These are phyloP conservation scores for Sebastes taczanowskii DNA, from an alignment of 2,797 vertebrate species.

Conservation along the genomic window DNA sequence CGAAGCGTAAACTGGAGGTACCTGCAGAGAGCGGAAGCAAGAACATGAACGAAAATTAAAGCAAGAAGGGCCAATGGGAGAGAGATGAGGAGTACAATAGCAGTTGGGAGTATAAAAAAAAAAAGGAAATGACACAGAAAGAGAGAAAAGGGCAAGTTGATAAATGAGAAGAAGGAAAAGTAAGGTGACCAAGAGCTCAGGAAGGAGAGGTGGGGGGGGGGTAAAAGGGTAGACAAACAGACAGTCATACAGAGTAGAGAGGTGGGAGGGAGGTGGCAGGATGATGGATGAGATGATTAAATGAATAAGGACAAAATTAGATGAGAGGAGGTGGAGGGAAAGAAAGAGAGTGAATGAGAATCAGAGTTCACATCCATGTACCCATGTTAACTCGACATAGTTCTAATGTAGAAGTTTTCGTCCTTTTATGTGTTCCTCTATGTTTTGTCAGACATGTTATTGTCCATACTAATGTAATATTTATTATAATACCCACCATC, in stretches of 20 bases:
- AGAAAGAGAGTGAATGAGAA: constrained; percentile 14
- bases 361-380: constrained; percentile 22
- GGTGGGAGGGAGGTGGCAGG: constrained; percentile 40
- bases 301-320: constrained; percentile 63
- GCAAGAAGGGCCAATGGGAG: not conserved
- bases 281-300: constrained; percentile 69
- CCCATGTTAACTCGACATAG: constrained; percentile 12
- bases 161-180: constrained; percentile 34
- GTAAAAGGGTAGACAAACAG: constrained; percentile 50
- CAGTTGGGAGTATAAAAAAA: not conserved
- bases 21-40: constrained; percentile 67
- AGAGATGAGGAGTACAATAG: not conserved
- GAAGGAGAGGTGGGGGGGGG: not conserved
- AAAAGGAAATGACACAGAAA: not conserved
- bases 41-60: not conserved
- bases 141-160: constrained; percentile 21
- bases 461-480: constrained; percentile 44
- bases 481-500: constrained; percentile 50
- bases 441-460: constrained; percentile 18
- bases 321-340: constrained; percentile 29
- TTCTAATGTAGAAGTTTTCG: not conserved
- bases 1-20: constrained; percentile 97
- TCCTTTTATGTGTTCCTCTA: constrained; percentile 12
- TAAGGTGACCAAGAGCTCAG: constrained; percentile 28
- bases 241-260: constrained; percentile 25